A percentile compares a stretch with the other conserved stretches of the same genome.
These are phyloP conservation scores for Apamea monoglypha DNA, from an alignment of 2,888 invertebrate genomes.

Conservation along the genomic window DNA sequence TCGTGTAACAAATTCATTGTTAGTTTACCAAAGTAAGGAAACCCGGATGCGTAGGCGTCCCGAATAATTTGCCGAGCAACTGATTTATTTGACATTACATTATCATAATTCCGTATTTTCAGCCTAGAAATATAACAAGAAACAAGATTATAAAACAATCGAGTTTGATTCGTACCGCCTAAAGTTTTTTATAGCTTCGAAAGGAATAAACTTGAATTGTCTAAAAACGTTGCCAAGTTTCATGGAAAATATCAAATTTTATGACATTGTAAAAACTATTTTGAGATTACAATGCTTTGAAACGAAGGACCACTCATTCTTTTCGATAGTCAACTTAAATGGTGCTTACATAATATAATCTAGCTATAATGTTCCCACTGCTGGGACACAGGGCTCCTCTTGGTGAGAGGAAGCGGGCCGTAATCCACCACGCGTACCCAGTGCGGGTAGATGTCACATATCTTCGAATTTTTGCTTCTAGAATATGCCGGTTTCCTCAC, in stretches of 20 bases:
- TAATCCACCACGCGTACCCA: too few relatives aligned
- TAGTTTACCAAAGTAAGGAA: not conserved
- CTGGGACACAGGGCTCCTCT: too few relatives aligned
- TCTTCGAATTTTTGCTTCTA: too few relatives aligned
- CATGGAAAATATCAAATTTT: constrained; percentile 10
- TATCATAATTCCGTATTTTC: constrained; percentile 38
- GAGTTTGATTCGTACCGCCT: constrained; percentile 30
- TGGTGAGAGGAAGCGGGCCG: too few relatives aligned
- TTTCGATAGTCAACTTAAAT: constrained; percentile 2
- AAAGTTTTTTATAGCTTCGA: constrained; percentile 37
- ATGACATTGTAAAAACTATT: constrained; percentile 31
- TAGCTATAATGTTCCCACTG: too few relatives aligned
- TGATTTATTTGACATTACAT: constrained; percentile 41
- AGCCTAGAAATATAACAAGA: constrained; percentile 29
- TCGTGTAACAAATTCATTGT: constrained; percentile 4
- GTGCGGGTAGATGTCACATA: too few relatives aligned
- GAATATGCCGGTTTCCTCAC: too few relatives aligned
- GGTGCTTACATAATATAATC: too few relatives aligned
- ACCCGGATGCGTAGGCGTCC: constrained; percentile 7
- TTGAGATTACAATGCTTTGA: constrained; percentile 7
- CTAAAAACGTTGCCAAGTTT: constrained; percentile 35
- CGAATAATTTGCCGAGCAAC: constrained; percentile 24
- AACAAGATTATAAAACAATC: constrained; percentile 42
- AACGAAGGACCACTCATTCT: not conserved
- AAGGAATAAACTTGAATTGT: constrained; percentile 43